phyloP scores from a whole-genome alignment of 2,797 vertebrate genomes.

The Scarus forsteni region DNA sequence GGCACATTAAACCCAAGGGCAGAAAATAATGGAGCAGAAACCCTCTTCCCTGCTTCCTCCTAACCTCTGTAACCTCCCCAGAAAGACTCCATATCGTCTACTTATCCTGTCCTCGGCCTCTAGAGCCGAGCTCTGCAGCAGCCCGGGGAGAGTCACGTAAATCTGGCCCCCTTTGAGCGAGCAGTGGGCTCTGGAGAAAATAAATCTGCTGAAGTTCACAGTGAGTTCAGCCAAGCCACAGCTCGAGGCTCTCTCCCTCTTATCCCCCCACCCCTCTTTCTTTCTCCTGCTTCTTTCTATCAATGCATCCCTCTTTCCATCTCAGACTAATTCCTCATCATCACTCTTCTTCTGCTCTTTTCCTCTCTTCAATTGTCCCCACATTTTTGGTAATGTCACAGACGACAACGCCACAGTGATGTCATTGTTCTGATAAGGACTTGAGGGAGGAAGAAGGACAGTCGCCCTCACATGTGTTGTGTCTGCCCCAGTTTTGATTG shows the following conservation, averaged over 20 bases:
- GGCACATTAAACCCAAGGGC: slow-evolving; percentile 28
- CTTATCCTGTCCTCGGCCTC: slow-evolving; percentile 57
- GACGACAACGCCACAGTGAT: slow-evolving; percentile 54
- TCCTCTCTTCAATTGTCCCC: slow-evolving; percentile 9
- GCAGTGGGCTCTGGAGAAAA: slow-evolving; percentile 81
- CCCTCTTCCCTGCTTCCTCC: slow-evolving; percentile 1
- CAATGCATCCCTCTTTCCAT: slow-evolving; percentile 46
- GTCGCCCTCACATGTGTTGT: slow-evolving; percentile 50
- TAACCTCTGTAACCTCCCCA: slow-evolving; percentile 25
- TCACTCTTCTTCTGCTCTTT: slow-evolving; percentile 28
- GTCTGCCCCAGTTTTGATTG: slow-evolving; percentile 55
- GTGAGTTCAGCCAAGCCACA: slow-evolving; percentile 86
- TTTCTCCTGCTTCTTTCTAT: slow-evolving; percentile 35
- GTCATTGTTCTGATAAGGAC: slow-evolving; percentile 61
- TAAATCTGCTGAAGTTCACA: slow-evolving; percentile 82
- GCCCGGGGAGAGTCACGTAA: slow-evolving; percentile 73
- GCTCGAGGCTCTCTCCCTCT: slow-evolving; percentile 64
- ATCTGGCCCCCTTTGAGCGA: slow-evolving; percentile 75
- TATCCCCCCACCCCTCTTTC: not conserved
- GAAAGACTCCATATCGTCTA: slow-evolving; percentile 31
- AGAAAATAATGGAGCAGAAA: slow-evolving; percentile 24
- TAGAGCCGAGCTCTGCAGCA: slow-evolving; percentile 49
- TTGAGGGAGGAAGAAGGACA: slow-evolving; percentile 50
- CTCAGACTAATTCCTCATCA: slow-evolving; percentile 20
- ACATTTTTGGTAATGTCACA: slow-evolving; percentile 52